Percentiles rank a stretch among this genome's conserved stretches.
Conservation (phyloP, 2,797 vertebrate species). For the Sebastes trivittatus region DNA sequence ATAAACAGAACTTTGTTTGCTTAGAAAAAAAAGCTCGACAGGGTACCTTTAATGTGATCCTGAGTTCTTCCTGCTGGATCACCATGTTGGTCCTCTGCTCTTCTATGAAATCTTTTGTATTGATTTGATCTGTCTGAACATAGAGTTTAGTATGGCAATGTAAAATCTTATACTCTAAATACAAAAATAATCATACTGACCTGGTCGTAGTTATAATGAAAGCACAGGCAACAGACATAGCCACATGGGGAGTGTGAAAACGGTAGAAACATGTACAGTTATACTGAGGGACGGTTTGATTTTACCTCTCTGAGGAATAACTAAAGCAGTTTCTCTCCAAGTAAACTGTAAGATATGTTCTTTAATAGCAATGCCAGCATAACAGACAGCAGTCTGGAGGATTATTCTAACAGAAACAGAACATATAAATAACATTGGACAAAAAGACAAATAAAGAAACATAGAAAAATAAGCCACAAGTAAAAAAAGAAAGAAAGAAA, state of each 20-base stretch:
- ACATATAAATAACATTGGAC: slow-evolving; percentile 80
- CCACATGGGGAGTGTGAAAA: background rate
- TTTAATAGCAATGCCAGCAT: slow-evolving; percentile 51
- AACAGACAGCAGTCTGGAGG: slow-evolving; percentile 74
- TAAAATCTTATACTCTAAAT: slow-evolving; percentile 58
- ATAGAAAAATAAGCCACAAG: slow-evolving; percentile 71
- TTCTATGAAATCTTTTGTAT: background rate
- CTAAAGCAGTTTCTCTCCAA: slow-evolving; percentile 33
- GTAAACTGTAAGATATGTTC: slow-evolving; percentile 58
- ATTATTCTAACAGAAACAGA: slow-evolving; percentile 78
- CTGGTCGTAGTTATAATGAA: slow-evolving; percentile 68
- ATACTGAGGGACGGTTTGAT: slow-evolving; percentile 16
- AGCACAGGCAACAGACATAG: slow-evolving; percentile 79
- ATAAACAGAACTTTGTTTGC: background rate
- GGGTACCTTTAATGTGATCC: slow-evolving; percentile 2
- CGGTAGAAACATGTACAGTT: slow-evolving; percentile 24
- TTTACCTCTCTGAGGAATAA: slow-evolving; percentile 34
- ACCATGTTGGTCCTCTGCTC: background rate
- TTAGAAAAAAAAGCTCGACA: background rate
- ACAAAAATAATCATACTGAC: slow-evolving; percentile 83
- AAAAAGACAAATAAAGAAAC: slow-evolving; percentile 83
- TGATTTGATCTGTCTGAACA: slow-evolving; percentile 59
- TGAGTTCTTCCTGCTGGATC: background rate
- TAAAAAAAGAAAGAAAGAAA: slow-evolving; percentile 39
- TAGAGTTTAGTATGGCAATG: slow-evolving; percentile 60